Evolutionary conservation across 1,140 invertebrate genomes (phyloP).

Genomic region (Drosophila bocki): DNA sequence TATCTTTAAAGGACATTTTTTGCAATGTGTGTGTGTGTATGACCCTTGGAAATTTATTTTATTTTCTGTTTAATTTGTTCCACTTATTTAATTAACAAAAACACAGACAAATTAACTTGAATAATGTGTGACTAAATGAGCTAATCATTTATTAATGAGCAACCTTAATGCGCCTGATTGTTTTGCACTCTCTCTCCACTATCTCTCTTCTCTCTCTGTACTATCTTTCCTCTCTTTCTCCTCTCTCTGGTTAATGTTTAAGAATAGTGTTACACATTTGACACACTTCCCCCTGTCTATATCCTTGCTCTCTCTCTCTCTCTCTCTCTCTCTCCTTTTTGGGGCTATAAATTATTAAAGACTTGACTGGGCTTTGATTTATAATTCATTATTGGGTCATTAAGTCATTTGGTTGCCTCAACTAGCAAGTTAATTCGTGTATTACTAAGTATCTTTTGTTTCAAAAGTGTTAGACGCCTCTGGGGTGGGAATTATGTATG

Average conservation of each 20-base stretch:
- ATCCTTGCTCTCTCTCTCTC: too few relatives aligned
- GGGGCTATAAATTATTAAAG: not conserved
- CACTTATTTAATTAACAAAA: constrained; percentile 10
- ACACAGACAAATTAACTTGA: constrained; percentile 2
- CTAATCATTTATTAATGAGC: constrained; percentile 12
- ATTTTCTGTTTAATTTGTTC: constrained; percentile 4
- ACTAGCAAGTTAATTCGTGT: constrained; percentile 1
- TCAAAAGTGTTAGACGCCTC: not conserved
- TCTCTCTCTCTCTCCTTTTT: not conserved
- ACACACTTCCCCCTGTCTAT: not conserved
- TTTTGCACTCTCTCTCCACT: not conserved
- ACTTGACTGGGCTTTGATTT: constrained; percentile 2
- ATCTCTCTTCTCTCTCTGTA: too few relatives aligned
- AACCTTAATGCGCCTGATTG: constrained; percentile 6
- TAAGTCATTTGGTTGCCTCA: constrained; percentile 5
- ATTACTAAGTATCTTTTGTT: constrained; percentile 5
- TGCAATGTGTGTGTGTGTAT: too few relatives aligned
- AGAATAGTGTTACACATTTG: constrained; percentile 9
- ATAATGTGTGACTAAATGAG: constrained; percentile 24
- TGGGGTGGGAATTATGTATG: not conserved
- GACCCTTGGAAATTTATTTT: not conserved
- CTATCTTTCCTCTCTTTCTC: too few relatives aligned
- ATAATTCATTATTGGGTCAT: constrained; percentile 23
- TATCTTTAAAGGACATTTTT: too few relatives aligned
- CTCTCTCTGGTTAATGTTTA: not conserved